Conservation (phyloP, 2,113 vertebrate genomes). For the Turnix velox region DNA sequence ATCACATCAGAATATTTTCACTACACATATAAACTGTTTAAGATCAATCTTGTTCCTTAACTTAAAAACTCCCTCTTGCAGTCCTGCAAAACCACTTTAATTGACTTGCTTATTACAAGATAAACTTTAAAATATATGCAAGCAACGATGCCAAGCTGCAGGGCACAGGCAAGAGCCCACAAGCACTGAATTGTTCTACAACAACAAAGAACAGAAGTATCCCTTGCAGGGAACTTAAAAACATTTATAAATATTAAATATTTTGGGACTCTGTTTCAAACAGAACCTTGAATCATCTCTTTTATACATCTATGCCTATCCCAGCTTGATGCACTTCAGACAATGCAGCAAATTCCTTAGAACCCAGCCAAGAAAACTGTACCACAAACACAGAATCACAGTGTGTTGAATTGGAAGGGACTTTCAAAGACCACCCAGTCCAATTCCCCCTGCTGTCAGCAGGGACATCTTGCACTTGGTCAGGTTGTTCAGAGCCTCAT, state of each 20-base stretch:
- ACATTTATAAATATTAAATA: neutral
- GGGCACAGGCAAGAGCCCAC: neutral
- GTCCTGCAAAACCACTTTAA: neutral
- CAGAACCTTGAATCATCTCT: neutral
- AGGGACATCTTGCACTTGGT: too few species aligned
- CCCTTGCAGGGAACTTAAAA: neutral
- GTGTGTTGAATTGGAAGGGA: too few species aligned
- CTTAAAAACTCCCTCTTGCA: neutral
- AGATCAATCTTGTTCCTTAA: neutral
- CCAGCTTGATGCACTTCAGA: neutral
- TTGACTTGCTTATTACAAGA: neutral
- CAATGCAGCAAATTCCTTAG: neutral
- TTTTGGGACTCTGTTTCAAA: neutral
- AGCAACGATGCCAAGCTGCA: neutral
- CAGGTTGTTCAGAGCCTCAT: too few species aligned
- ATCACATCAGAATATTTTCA: neutral
- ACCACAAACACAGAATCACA: too few species aligned
- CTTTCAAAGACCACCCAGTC: too few species aligned
- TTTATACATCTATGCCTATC: neutral
- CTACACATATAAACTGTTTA: neutral
- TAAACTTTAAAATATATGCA: neutral
- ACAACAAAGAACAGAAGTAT: neutral
- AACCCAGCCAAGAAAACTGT: neutral
- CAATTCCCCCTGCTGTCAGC: too few species aligned
- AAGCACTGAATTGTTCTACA: neutral